These are phyloP conservation scores for Leptinotarsa undecemlineata DNA, from an alignment of 1,140 invertebrate genomes.

Conservation along the genomic window DNA sequence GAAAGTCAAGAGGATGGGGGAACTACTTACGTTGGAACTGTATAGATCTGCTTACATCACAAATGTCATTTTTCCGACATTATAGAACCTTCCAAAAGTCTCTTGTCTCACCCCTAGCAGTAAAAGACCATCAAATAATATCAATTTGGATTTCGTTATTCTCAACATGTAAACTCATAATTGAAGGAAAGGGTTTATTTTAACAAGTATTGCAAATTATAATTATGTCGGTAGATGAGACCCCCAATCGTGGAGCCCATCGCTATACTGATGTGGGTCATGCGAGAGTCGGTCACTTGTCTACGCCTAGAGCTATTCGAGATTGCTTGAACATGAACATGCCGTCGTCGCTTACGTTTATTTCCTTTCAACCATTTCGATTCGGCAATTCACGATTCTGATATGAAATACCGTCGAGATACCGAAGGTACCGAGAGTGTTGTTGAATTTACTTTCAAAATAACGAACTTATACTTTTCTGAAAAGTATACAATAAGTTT, in stretches of 20 bases:
- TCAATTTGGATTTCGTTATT: no score
- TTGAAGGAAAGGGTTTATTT: no score
- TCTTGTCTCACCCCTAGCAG: no score
- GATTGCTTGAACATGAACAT: neutral
- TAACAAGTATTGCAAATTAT: no score
- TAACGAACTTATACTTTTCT: neutral
- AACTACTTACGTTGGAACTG: no score
- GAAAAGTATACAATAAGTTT: no score
- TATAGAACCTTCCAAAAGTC: no score
- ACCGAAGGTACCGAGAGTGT: slow-evolving; percentile 4
- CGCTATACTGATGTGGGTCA: neutral
- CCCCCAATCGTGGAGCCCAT: neutral
- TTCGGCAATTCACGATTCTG: neutral
- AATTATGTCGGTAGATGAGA: neutral
- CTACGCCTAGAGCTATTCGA: neutral
- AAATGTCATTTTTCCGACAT: no score
- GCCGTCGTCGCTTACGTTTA: neutral
- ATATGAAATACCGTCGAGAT: neutral
- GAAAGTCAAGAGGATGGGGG: no score
- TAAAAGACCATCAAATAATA: no score
- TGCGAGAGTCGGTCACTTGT: slow-evolving; percentile 7
- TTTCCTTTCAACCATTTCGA: neutral
- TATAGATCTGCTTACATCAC: no score
- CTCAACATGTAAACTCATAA: no score
- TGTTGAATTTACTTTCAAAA: neutral